Evolutionary conservation across 1,140 invertebrate species (phyloP), one percentile per base, ranked within the genome.

Genomic region (Helicoverpa zea): DNA sequence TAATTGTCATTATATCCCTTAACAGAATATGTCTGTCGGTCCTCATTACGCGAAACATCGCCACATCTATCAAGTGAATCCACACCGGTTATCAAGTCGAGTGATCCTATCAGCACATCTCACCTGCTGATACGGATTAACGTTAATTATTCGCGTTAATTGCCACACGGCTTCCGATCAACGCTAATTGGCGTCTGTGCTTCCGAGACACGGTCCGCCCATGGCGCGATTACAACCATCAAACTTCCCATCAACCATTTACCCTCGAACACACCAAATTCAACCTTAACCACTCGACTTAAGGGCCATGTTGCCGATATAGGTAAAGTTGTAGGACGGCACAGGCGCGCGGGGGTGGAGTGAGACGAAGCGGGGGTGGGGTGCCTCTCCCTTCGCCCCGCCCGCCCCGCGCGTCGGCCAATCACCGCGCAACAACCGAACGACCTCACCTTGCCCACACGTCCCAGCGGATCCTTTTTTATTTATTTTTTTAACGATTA

Each of bases 101-200:
- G 18, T 49, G 23, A 66, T 66, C 75, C 49, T 14, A 64, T 64
- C 74, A 43, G 14, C 49, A 72, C 68, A 52, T 70, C 43, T 49
- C 81, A 72, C 52, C 76, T 61, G 59, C 56, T 63, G 59, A 79
- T 59, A 72, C 16, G 75, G 83, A 84, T 88, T 81, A 89, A 47
- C 78, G 56, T 84, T 88, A 88, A 87, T 90, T 88, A 91, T 88
- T 86, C 84, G 78, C 83, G 83, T 88, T 94, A 92, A 93, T 93
- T 92, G 88, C 86, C 54, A 56, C 74, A 58, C 81, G 75, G 75
- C 78, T 79, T 83, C 85, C 87, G 86, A 91, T 91, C 88, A 84
- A 77, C 85, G 89, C 87, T 94, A 94, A 94, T 94, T 94, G 93
- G 90, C 88, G 90, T 93, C 92, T 91, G 83, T 86, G 87, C 86